Percentiles rank a stretch among this genome's conserved stretches.
These are phyloP conservation scores for Temnothorax ravouxi DNA, from an alignment of 2,888 invertebrate species.

Conservation along the genomic window DNA sequence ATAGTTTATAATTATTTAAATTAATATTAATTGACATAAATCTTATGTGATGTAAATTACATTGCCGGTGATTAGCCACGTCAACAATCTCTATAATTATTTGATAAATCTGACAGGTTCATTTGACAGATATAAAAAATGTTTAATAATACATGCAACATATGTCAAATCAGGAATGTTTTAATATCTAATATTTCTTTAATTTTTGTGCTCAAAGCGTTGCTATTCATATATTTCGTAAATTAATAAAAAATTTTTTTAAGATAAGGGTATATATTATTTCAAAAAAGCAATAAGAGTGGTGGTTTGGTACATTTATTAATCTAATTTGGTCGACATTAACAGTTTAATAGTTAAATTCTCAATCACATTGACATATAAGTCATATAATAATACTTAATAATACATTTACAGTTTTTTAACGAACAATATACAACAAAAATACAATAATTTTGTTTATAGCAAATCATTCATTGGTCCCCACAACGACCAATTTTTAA, in stretches of 20 bases:
- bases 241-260: not conserved
- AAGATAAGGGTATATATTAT: not conserved
- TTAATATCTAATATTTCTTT: not conserved
- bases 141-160: not conserved
- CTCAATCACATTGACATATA: not conserved
- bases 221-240: not conserved
- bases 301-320: conserved; percentile 18
- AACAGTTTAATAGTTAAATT: conserved; percentile 21
- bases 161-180: not conserved
- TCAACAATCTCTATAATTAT: too few species aligned
- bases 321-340: conserved; percentile 1
- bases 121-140: too few species aligned
- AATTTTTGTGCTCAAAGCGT: not conserved
- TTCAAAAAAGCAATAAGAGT: not conserved
- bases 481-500: conserved; percentile 17
- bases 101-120: too few species aligned
- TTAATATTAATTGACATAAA: too few species aligned
- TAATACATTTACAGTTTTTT: conserved; percentile 8
- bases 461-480: conserved; percentile 34
- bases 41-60: too few species aligned
- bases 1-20: too few species aligned
- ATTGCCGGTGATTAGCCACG: too few species aligned
- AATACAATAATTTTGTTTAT: not conserved
- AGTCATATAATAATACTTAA: not conserved
- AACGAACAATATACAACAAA: not conserved